These are phyloP conservation scores for Brachionus paranguensis DNA, from an alignment of 1,140 invertebrate species.

Conservation along the genomic window DNA sequence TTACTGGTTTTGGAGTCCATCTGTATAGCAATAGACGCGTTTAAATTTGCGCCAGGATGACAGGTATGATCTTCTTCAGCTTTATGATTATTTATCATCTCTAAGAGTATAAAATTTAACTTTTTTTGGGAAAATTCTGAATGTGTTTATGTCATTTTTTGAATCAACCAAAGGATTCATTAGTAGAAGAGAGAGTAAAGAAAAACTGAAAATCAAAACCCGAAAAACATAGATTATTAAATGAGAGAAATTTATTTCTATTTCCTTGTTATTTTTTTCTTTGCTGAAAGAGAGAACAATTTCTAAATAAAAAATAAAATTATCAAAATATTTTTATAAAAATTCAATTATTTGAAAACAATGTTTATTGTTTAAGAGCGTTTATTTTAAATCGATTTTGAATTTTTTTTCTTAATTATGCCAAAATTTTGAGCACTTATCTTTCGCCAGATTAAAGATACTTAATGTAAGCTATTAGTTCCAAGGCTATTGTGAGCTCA, in stretches of 20 bases:
- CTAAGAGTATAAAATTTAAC: not conserved
- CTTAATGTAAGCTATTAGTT: not conserved
- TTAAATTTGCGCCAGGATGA: not conserved
- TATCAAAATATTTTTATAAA: not conserved
- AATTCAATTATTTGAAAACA: not conserved
- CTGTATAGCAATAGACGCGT: conserved; percentile 13
- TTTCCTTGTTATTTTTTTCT: not conserved
- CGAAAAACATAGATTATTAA: not conserved
- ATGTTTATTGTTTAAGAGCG: not conserved
- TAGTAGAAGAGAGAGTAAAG: not conserved
- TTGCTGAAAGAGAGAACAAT: not conserved
- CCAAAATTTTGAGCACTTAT: not conserved
- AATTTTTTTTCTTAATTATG: not conserved
- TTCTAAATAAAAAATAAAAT: not conserved
- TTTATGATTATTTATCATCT: conserved; percentile 14
- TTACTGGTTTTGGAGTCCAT: conserved; percentile 26
- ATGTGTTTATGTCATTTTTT: not conserved
- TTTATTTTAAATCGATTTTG: not conserved
- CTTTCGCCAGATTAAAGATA: not conserved
- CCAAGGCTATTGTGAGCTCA: not conserved
- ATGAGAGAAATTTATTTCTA: not conserved
- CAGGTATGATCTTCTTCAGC: not conserved
- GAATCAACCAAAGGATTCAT: not conserved
- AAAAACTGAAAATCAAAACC: not conserved
- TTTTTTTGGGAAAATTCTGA: not conserved